Conservation (phyloP, 2,888 invertebrate species). For the Galerucella calmariensis region DNA sequence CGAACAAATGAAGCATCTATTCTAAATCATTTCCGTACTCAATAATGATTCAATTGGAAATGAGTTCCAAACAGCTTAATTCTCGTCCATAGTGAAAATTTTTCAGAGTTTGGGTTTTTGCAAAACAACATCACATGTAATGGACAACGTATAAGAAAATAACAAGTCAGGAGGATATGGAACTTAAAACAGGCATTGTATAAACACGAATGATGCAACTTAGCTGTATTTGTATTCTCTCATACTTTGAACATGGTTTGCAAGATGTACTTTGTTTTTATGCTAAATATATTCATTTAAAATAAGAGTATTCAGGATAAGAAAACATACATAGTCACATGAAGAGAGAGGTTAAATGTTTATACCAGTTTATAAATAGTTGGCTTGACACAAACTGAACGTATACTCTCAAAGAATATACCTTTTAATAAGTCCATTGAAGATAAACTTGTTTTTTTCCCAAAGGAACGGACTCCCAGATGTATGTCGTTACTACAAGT, state of each 20-base stretch:
- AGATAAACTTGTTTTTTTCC: constrained; percentile 40
- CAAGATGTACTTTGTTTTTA: not conserved
- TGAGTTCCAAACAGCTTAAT: no score
- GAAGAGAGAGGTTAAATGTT: not conserved
- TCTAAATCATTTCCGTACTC: no score
- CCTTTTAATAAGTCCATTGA: constrained; percentile 40
- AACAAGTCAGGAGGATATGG: no score
- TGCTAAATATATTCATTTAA: not conserved
- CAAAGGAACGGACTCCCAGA: constrained; percentile 41
- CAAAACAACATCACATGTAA: no score
- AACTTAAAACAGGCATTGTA: no score
- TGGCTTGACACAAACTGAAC: constrained; percentile 26
- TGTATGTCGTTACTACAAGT: constrained; percentile 42
- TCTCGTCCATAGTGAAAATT: no score
- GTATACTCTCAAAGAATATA: constrained; percentile 35
- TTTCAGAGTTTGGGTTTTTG: no score
- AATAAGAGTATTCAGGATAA: not conserved
- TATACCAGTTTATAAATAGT: constrained; percentile 35
- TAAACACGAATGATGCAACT: no score
- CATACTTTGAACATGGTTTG: not conserved
- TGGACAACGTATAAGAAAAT: no score
- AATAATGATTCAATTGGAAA: no score
- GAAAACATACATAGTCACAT: not conserved
- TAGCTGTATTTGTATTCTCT: no score
- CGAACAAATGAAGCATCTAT: no score